These are phyloP conservation scores for Porites divaricata DNA, from an alignment of 92 coral and sea anemone genomes.

Conservation along the genomic window DNA sequence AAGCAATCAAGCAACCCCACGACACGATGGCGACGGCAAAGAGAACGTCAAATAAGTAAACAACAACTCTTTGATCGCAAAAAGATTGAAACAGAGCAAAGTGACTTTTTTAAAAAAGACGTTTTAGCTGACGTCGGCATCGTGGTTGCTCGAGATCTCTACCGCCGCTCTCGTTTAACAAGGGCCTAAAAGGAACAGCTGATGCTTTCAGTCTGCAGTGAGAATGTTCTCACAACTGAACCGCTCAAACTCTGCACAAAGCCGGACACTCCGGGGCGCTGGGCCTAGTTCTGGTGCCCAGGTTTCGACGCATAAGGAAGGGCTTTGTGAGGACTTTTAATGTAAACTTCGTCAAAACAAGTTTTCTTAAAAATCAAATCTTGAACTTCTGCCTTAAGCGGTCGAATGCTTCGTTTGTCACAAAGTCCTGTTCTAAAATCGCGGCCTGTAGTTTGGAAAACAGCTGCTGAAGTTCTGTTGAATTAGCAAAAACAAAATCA, in stretches of 20 bases:
- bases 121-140: too few species aligned
- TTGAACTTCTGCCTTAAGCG: conserved; percentile 56
- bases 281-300: neutral
- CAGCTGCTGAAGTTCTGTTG: conserved; percentile 60
- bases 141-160: too few species aligned
- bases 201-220: too few species aligned
- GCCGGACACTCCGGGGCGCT: neutral
- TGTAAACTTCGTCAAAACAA: neutral
- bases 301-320: neutral
- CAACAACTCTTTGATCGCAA: too few species aligned
- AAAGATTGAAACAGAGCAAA: too few species aligned
- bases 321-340: neutral
- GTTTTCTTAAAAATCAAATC: neutral
- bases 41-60: too few species aligned
- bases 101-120: too few species aligned
- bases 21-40: too few species aligned
- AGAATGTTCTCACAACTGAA: too few species aligned
- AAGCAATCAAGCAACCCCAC: too few species aligned
- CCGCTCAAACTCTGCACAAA: neutral
- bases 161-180: too few species aligned
- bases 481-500: neutral
- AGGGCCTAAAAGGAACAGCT: too few species aligned
- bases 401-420: conserved; percentile 54
- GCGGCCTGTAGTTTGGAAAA: conserved; percentile 66
- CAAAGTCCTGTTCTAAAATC: conserved; percentile 32